Conservation (phyloP, 2,888 invertebrate species). For the Eurois occulta region DNA sequence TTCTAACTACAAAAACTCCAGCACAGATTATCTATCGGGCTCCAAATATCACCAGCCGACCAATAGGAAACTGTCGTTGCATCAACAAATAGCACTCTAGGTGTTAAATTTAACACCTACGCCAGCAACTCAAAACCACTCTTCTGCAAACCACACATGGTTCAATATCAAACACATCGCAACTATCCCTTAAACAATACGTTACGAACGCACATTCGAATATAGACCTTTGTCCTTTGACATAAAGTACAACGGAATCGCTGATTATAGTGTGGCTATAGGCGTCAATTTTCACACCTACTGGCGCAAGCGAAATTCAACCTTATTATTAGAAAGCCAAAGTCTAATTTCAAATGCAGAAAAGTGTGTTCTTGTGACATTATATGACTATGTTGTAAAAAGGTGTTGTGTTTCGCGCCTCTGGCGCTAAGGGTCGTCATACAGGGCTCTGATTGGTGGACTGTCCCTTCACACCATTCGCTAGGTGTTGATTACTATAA, state of each 20-base stretch:
- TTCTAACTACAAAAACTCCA: slow-evolving; percentile 20
- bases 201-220: slow-evolving; percentile 59
- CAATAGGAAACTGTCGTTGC: slow-evolving; percentile 80
- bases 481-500: slow-evolving; percentile 80
- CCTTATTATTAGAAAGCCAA: slow-evolving; percentile 10
- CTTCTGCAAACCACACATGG: slow-evolving; percentile 22
- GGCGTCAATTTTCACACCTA: slow-evolving; percentile 90
- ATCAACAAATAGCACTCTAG: slow-evolving; percentile 79
- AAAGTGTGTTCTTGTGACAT: slow-evolving; percentile 65
- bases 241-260: slow-evolving; percentile 68
- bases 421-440: slow-evolving; percentile 87
- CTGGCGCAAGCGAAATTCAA: slow-evolving; percentile 55
- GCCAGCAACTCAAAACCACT: slow-evolving; percentile 61
- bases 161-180: slow-evolving; percentile 45
- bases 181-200: slow-evolving; percentile 69
- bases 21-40: slow-evolving; percentile 52
- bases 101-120: slow-evolving; percentile 88
- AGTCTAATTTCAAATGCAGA: slow-evolving; percentile 57
- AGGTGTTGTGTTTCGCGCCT: slow-evolving; percentile 90
- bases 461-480: slow-evolving; percentile 65
- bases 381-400: slow-evolving; percentile 67
- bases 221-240: slow-evolving; percentile 58
- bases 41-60: slow-evolving; percentile 68
- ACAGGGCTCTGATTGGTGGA: slow-evolving; percentile 81
- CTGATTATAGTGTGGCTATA: slow-evolving; percentile 74